Percentiles rank a stretch among this genome's conserved stretches.
Conservation (phyloP, 2,113 vertebrate species). For the Notothenia coriiceps region DNA sequence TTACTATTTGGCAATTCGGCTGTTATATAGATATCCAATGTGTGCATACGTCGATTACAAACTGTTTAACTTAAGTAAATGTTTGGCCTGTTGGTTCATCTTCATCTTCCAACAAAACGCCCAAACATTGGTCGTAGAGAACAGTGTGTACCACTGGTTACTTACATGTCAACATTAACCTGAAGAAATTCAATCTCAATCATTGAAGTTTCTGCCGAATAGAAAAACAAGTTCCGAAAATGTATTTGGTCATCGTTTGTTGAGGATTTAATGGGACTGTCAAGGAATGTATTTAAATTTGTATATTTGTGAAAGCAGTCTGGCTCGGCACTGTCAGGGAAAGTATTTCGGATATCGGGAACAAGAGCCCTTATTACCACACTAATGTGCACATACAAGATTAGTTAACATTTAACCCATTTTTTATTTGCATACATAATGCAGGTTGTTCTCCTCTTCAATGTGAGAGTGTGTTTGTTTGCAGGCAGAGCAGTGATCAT, state of each 20-base stretch:
- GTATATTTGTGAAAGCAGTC: neutral
- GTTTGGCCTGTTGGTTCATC: slow-evolving; percentile 13
- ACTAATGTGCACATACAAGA: neutral
- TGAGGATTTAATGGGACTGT: neutral
- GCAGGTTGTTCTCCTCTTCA: neutral
- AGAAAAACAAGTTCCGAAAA: neutral
- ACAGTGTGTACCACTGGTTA: rapidly evolving
- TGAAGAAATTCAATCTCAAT: neutral
- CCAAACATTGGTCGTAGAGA: neutral
- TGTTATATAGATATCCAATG: rapidly evolving
- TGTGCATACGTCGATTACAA: neutral
- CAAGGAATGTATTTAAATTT: neutral
- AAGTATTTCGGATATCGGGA: too few relatives aligned
- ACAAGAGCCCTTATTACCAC: neutral
- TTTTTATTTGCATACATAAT: neutral
- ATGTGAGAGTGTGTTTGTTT: slow-evolving; percentile 8
- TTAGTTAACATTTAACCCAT: neutral
- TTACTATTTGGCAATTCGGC: neutral
- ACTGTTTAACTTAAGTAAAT: neutral
- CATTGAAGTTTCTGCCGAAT: neutral
- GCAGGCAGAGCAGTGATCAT: slow-evolving; percentile 52
- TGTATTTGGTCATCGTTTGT: neutral
- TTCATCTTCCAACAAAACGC: neutral
- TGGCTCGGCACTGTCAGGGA: neutral
- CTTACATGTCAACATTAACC: neutral